Conservation (phyloP, 2,888 invertebrate species). For the Seladonia tumulorum region DNA sequence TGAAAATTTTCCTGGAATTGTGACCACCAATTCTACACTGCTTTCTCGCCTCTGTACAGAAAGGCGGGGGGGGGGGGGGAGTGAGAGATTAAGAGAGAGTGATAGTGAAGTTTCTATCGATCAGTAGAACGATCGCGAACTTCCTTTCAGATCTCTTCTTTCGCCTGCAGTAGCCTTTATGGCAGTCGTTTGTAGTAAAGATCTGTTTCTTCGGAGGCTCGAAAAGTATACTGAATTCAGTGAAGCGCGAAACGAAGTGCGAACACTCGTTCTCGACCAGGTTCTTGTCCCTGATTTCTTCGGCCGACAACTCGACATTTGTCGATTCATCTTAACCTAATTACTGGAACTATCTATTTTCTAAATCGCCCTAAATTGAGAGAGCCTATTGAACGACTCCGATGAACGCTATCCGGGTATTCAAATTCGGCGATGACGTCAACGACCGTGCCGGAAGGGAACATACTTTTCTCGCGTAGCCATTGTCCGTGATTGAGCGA, state of each 20-base stretch:
- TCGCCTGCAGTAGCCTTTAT: neutral
- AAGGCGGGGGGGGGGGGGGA: too few species aligned
- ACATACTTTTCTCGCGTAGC: neutral
- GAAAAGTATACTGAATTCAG: neutral
- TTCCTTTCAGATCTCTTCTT: neutral
- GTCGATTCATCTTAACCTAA: neutral
- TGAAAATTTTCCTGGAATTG: too few species aligned
- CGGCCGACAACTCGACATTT: neutral
- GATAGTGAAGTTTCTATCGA: too few species aligned
- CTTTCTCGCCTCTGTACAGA: too few species aligned
- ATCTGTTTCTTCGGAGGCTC: neutral
- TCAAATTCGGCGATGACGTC: neutral
- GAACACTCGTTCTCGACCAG: neutral
- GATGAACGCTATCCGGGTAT: too few species aligned
- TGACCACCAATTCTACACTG: too few species aligned
- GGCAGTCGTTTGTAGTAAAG: neutral
- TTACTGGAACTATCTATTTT: neutral
- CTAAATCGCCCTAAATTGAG: neutral
- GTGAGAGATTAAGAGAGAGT: too few species aligned
- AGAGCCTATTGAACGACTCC: neutral
- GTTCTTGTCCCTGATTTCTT: neutral
- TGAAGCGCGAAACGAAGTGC: constrained; percentile 12
- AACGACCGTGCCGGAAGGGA: neutral
- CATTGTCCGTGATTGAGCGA: constrained; percentile 21
- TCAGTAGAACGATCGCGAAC: neutral